phyloP scores from a whole-genome alignment of 2,113 vertebrate genomes.

The Dasyurus viverrinus region DNA sequence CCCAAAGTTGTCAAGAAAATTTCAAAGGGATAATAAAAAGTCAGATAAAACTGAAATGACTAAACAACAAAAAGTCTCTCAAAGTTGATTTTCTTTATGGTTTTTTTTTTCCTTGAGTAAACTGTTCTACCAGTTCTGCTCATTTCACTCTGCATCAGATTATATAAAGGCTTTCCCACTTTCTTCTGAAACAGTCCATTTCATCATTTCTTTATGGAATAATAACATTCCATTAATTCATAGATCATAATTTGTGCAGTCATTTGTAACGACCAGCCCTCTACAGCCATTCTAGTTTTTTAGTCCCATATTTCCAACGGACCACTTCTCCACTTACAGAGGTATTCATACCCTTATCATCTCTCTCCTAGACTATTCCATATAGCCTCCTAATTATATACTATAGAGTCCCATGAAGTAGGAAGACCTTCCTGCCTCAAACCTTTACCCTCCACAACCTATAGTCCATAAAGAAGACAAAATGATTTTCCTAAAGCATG shows the following conservation, averaged over 20 bases:
- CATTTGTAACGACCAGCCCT: too few species aligned
- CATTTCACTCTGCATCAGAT: not conserved
- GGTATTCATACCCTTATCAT: not conserved
- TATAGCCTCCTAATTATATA: not conserved
- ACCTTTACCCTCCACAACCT: not conserved
- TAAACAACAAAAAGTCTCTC: too few species aligned
- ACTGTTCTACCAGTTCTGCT: not conserved
- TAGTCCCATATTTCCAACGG: not conserved
- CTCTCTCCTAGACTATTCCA: not conserved
- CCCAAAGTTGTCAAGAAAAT: too few species aligned
- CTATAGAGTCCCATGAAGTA: not conserved
- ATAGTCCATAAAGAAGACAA: not conserved
- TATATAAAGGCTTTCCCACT: not conserved
- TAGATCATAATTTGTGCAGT: not conserved
- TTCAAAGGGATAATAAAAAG: too few species aligned
- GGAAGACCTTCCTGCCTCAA: not conserved
- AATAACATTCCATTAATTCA: not conserved
- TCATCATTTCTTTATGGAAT: not conserved
- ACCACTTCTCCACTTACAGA: not conserved
- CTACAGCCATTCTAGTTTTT: not conserved
- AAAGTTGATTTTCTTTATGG: not conserved
- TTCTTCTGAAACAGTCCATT: not conserved
- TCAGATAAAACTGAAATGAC: too few species aligned
- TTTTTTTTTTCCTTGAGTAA: not conserved
- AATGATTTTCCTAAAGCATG: not conserved